Evolutionary conservation across 2,113 vertebrate genomes (phyloP), one percentile per base, ranked within the genome.

Genomic region (Scopus umbretta): DNA sequence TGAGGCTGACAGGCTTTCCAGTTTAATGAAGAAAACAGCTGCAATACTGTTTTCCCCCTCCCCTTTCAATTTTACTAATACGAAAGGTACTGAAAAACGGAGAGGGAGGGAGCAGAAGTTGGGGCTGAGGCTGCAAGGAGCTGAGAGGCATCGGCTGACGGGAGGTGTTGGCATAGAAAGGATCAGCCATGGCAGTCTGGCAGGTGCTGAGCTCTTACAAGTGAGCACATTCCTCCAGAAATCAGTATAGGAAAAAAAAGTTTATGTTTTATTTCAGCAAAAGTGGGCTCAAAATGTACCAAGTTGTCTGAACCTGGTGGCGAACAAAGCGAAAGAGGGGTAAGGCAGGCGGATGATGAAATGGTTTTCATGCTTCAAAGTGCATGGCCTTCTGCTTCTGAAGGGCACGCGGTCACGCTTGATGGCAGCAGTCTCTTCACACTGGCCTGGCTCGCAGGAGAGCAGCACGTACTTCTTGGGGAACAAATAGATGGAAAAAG

Each of bases 171-270:
- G 38, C 58, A 55, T n/a, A 59, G 52, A 49, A 59, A 38, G 38
- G 26, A 50, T 22, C 15, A n/a, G 13, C 16, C 19, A 2, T 2
- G 6, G 43, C 49, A 36, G 7, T 17, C 14, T 0, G 0, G 61
- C 20, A 63, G 40, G 30, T 1, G 5, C 58, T 73, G 72, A 36
- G 9, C 26, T 79, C 13, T 47, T 68, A 8, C 2, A 4, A 10
- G 8, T 56, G 49, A 43, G 12, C 36, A 17, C 13, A 5, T 25
- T 45, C 42, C 19, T 83, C 20, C 21, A 71, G 47, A 43, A 79
- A 61, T 10, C 32, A 53, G 45, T 1, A 6, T 4, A n/a, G 83
- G 61, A 17, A 38, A 83, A 62, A 43, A 26, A 27, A 0, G 27
- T 13, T 9, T 4, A 1, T 30, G 19, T 40, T 83, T 83, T 78